A percentile compares a stretch with the other conserved stretches of the same genome.
These are phyloP conservation scores for Chrysomela aeneicollis DNA, from an alignment of 2,888 invertebrate genomes.

Conservation along the genomic window DNA sequence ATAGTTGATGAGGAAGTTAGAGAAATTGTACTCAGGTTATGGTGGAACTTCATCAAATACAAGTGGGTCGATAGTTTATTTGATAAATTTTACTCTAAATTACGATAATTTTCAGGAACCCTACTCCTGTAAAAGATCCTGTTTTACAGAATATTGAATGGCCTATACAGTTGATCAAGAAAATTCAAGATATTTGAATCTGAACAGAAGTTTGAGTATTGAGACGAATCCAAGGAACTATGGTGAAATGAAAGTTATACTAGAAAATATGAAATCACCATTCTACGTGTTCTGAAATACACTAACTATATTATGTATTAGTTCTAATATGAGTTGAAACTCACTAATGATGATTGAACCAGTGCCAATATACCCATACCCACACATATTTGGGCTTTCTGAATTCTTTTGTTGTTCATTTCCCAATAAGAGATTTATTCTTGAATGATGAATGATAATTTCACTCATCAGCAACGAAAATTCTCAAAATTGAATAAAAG, in stretches of 20 bases:
- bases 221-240: constrained; percentile 12
- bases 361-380: no score
- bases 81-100: neutral
- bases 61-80: constrained; percentile 8
- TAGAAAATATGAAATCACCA: neutral
- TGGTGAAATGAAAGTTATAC: neutral
- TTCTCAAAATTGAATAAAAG: no score
- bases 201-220: constrained; percentile 17
- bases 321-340: no score
- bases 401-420: no score
- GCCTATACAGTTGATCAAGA: constrained; percentile 5
- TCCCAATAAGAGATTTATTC: no score
- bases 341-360: no score
- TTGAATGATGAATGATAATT: no score
- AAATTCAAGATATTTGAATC: constrained; percentile 19
- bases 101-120: constrained; percentile 15
- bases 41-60: constrained; percentile 29
- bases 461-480: no score
- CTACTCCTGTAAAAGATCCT: constrained; percentile 22
- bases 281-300: neutral
- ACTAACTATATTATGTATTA: no score
- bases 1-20: neutral
- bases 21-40: constrained; percentile 19
- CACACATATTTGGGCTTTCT: no score
- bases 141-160: constrained; percentile 20